Evolutionary conservation across 2,113 vertebrate species (phyloP), one percentile per base, ranked within the genome.

Genomic region (Arvicanthis niloticus): DNA sequence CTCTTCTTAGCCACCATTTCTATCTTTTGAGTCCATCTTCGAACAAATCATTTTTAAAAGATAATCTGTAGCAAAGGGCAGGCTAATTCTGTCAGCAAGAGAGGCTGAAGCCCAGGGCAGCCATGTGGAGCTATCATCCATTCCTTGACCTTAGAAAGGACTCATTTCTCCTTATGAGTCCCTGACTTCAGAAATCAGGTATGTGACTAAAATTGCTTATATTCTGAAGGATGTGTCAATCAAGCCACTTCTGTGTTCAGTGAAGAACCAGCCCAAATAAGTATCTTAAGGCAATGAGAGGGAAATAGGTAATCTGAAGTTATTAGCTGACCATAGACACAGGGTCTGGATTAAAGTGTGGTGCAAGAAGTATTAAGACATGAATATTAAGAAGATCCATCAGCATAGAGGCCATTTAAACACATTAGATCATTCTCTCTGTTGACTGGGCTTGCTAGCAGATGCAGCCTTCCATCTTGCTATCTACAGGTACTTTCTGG

Each of bases 191-290:
- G 51, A 76, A 90, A 60, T 58, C 3, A 92, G 37, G 9, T 68
- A 86, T 40, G 62, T 65, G n/a, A 84, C 76, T 92, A 73, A 88
- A 95, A 78, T 80, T 65, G 5, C 75, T 94, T 70, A 15, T 53
- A 48, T 5, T 85, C 72, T 37, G 91, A 58, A 11, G 68, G 53
- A 77, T 84, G 13, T 40, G 8, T 82, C 56, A 51, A 53, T 89
- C 58, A 80, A 89, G 53, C 42, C 19, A 56, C 9, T 89, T 89
- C 21, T 73, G 0, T 77, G 37, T 72, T 85, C 7, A 81, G 17
- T 29, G 48, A 94, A 29, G 42, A 76, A 78, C 13, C 17, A 51
- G 31, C 29, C 4, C 84, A 37, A 91, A 40, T 26, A 91, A 91
- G 7, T 29, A n/a, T 60, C 70, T 93, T 91, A 87, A 89, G 68